A percentile compares a stretch with the other conserved stretches of the same genome.
phyloP scores from a whole-genome alignment of 1,140 invertebrate species.

The Drosophila seguyi region DNA sequence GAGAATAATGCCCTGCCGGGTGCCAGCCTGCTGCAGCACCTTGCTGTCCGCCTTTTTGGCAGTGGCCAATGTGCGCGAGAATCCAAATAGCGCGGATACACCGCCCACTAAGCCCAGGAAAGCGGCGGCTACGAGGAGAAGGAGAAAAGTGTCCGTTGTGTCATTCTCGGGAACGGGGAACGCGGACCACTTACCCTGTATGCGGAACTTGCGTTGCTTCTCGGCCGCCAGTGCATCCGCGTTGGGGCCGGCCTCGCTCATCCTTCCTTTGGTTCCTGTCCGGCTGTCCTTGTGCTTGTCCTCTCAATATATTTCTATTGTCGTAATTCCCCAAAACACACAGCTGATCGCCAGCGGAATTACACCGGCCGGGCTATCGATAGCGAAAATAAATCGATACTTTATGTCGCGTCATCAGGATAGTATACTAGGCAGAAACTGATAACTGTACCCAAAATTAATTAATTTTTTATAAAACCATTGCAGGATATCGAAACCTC shows the following conservation, averaged over 20 bases:
- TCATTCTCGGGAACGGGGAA: too few relatives aligned
- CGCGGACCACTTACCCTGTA: constrained; percentile 58
- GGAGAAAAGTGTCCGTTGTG: background rate
- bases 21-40: constrained; percentile 93
- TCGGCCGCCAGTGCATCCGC: constrained; percentile 61
- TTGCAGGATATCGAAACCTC: background rate
- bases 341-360: constrained; percentile 24
- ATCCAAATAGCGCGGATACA: constrained; percentile 92
- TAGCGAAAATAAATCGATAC: background rate
- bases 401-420: too few relatives aligned
- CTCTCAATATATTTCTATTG: constrained; percentile 28
- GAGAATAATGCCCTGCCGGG: constrained; percentile 88
- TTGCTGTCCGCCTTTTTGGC: constrained; percentile 93
- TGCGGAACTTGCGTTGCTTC: constrained; percentile 69
- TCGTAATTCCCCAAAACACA: constrained; percentile 46
- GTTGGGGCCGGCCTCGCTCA: constrained; percentile 56
- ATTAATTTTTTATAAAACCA: background rate
- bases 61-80: constrained; percentile 91
- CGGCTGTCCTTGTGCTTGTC: background rate
- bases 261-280: constrained; percentile 11
- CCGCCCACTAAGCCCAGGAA: constrained; percentile 92
- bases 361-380: constrained; percentile 6
- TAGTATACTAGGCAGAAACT: too few relatives aligned
- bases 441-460: background rate
- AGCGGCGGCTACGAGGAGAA: constrained; percentile 87